Percentiles rank a stretch among this genome's conserved stretches.
Conservation (phyloP, 1,140 invertebrate genomes). For the Cotesia typhae region DNA sequence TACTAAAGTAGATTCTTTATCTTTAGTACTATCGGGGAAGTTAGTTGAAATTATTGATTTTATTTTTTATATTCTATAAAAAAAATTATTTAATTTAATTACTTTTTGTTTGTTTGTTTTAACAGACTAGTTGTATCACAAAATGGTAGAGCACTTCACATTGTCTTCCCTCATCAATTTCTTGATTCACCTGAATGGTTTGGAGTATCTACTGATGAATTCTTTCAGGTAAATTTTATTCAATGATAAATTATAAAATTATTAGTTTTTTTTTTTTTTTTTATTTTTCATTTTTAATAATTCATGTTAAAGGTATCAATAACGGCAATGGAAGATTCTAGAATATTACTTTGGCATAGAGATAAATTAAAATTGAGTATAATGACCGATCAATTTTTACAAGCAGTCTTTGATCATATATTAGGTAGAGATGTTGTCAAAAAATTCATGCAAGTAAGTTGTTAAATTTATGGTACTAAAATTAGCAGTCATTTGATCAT, state of each 20-base stretch:
- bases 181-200: constrained; percentile 94
- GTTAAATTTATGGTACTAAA: not conserved
- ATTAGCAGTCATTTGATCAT: too few relatives aligned
- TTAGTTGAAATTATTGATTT: constrained; percentile 65
- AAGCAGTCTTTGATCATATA: constrained; percentile 87
- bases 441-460: constrained; percentile 85
- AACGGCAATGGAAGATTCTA: constrained; percentile 86
- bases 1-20: constrained; percentile 87
- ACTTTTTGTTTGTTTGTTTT: constrained; percentile 32
- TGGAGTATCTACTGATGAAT: constrained; percentile 87
- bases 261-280: constrained; percentile 24
- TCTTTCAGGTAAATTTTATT: constrained; percentile 76
- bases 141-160: constrained; percentile 84
- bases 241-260: constrained; percentile 19
- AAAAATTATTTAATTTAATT: constrained; percentile 22
- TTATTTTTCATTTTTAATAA: constrained; percentile 26
- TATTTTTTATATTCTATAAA: not conserved
- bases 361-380: constrained; percentile 87
- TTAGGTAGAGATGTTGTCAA: constrained; percentile 88
- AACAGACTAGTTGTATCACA: constrained; percentile 86
- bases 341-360: constrained; percentile 86
- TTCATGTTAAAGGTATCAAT: constrained; percentile 76
- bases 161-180: constrained; percentile 89
- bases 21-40: constrained; percentile 87
- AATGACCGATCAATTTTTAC: constrained; percentile 83